Conservation (phyloP, 1,140 invertebrate species). For the Formica selysi region DNA sequence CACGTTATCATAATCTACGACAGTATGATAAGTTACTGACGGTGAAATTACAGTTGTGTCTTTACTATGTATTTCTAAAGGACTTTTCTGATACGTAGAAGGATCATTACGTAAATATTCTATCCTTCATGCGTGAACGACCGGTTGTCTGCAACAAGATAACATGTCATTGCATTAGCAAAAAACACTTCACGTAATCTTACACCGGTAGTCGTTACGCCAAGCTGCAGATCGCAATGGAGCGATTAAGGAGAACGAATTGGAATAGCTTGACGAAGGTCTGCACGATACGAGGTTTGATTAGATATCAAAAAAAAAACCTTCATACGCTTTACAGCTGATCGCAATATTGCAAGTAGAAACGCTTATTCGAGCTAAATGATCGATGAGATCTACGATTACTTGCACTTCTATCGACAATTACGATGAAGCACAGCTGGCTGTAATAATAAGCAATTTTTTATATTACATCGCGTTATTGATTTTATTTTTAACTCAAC, state of each 20-base stretch:
- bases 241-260: not conserved
- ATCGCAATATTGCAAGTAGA: slow-evolving; percentile 19
- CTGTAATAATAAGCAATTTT: slow-evolving; percentile 42
- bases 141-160: not conserved
- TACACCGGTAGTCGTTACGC: not conserved
- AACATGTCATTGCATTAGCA: slow-evolving; percentile 5
- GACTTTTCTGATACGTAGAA: slow-evolving; percentile 22
- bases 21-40: not conserved
- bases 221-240: slow-evolving; percentile 12
- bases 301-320: slow-evolving; percentile 42
- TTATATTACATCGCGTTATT: slow-evolving; percentile 20
- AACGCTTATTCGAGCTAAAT: slow-evolving; percentile 21
- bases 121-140: slow-evolving; percentile 10
- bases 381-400: not conserved
- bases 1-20: not conserved
- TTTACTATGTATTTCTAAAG: slow-evolving; percentile 17
- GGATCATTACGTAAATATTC: slow-evolving; percentile 41
- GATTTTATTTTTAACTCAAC: slow-evolving; percentile 30
- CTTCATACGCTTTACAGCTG: not conserved
- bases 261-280: slow-evolving; percentile 2
- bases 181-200: slow-evolving; percentile 31
- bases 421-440: slow-evolving; percentile 4
- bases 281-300: slow-evolving; percentile 1
- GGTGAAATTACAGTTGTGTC: not conserved
- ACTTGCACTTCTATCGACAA: not conserved